Conservation (phyloP, 2,797 vertebrate species). For the Okamejei kenojei region DNA sequence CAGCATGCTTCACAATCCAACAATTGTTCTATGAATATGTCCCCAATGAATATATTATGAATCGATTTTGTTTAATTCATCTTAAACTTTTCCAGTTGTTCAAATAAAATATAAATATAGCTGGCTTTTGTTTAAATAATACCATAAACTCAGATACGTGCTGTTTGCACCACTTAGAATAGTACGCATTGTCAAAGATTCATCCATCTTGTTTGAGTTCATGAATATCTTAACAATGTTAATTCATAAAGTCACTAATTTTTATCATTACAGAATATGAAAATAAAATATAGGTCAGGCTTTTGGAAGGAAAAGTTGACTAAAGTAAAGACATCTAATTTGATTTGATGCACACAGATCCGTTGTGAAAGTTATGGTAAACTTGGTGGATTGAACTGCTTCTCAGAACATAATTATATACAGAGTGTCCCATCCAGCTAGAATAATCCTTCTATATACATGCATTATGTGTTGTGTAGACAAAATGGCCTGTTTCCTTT, state of each 20-base stretch:
- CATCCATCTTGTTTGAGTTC: slow-evolving; percentile 14
- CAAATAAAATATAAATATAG: background rate
- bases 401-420: slow-evolving; percentile 52
- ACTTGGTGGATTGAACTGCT: slow-evolving; percentile 57
- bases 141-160: background rate
- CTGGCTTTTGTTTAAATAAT: background rate
- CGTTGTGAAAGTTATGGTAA: slow-evolving; percentile 48
- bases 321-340: slow-evolving; percentile 38
- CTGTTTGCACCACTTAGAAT: background rate
- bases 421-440: slow-evolving; percentile 48
- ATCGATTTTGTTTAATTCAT: background rate
- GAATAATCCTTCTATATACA: slow-evolving; percentile 56
- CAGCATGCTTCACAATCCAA: background rate
- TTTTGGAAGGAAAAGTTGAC: slow-evolving; percentile 19
- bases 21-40: background rate
- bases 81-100: background rate
- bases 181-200: background rate
- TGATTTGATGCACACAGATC: slow-evolving; percentile 54
- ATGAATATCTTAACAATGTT: slow-evolving; percentile 5
- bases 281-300: slow-evolving; percentile 4
- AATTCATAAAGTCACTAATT: background rate
- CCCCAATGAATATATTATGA: background rate
- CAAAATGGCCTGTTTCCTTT: no score
- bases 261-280: background rate
- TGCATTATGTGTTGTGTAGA: slow-evolving; percentile 49